phyloP scores from a whole-genome alignment of 2,113 vertebrate species.

The Apteryx mantelli region DNA sequence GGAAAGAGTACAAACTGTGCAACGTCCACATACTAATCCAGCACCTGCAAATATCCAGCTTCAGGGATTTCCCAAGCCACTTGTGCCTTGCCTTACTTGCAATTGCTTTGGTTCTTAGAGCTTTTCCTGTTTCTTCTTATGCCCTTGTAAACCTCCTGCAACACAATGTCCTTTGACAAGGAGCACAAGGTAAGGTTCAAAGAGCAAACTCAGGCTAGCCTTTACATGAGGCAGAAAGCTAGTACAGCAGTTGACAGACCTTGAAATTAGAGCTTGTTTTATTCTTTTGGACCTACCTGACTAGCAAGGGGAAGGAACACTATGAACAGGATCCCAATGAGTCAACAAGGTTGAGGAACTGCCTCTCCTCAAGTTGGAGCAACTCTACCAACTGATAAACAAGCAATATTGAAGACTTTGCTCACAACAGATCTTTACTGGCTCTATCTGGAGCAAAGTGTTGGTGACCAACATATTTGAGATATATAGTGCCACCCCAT shows the following conservation, averaged over 20 bases:
- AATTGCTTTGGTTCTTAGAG: neutral
- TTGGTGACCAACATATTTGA: neutral
- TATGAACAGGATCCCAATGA: neutral
- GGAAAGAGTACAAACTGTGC: accelerated
- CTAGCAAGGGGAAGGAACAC: neutral
- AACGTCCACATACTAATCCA: neutral
- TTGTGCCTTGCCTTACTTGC: neutral
- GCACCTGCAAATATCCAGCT: neutral
- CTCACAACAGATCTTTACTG: neutral
- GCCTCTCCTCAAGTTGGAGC: neutral
- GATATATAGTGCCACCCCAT: neutral
- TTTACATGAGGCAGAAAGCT: neutral
- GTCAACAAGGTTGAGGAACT: neutral
- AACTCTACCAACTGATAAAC: neutral
- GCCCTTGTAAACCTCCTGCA: neutral
- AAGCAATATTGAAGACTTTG: accelerated
- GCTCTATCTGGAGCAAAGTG: neutral
- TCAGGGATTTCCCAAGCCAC: neutral
- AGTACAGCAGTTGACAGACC: neutral
- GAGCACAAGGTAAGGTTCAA: neutral
- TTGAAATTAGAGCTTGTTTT: neutral
- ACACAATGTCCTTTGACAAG: neutral
- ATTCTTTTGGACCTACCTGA: neutral
- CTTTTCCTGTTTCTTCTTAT: neutral
- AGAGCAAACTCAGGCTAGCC: neutral